Conservation (phyloP, 2,797 vertebrate genomes). For the Danio albolineatus region DNA sequence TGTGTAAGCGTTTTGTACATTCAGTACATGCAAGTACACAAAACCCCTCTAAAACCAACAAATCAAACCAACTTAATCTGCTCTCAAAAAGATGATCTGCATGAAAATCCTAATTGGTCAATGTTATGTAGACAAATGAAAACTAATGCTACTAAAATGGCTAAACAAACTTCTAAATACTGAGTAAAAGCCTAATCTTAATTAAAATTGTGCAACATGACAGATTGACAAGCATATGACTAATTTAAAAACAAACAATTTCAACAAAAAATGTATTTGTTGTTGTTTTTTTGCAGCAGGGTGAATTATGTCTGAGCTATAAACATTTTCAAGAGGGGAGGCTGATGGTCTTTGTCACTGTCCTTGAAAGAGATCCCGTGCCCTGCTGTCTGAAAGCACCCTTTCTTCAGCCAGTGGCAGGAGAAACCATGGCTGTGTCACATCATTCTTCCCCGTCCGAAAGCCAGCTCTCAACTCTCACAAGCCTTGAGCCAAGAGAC, state of each 20-base stretch:
- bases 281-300: neutral
- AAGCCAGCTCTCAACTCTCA: slow-evolving; percentile 38
- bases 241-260: neutral
- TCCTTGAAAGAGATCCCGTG: slow-evolving; percentile 48
- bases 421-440: slow-evolving; percentile 29
- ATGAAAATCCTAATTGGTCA: neutral
- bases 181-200: neutral
- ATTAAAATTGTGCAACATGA: neutral
- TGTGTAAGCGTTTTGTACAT: too few species aligned
- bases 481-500: slow-evolving; percentile 38
- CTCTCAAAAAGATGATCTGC: neutral
- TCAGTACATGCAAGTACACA: too few species aligned
- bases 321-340: slow-evolving; percentile 41
- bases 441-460: slow-evolving; percentile 50
- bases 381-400: slow-evolving; percentile 45
- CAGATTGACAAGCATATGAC: neutral
- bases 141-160: neutral
- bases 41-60: neutral
- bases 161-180: neutral
- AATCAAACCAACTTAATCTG: neutral
- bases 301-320: slow-evolving; percentile 13
- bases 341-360: slow-evolving; percentile 25
- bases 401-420: slow-evolving; percentile 43
- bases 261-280: neutral
- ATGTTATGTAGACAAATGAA: neutral